Conservation (phyloP, 2,888 invertebrate species). For the Tethea ocularis region DNA sequence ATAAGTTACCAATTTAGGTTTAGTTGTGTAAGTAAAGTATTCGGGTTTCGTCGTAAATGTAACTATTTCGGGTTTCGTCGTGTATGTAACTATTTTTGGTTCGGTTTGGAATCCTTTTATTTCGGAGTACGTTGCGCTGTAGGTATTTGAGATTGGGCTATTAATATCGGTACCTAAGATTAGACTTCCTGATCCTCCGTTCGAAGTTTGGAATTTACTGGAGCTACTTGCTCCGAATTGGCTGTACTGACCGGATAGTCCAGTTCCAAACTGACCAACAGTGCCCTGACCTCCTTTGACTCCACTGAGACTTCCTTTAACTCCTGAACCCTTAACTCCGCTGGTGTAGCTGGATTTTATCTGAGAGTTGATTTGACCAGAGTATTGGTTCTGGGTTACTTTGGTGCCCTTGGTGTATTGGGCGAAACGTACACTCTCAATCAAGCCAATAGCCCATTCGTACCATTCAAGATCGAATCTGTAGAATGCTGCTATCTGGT, state of each 20-base stretch:
- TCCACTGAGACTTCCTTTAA: slow-evolving; percentile 17
- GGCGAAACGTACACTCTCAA: slow-evolving; percentile 67
- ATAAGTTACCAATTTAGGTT: slow-evolving; percentile 54
- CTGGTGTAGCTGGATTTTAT: slow-evolving; percentile 32
- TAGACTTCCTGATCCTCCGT: slow-evolving; percentile 24
- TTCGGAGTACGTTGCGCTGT: slow-evolving; percentile 63
- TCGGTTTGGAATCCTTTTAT: slow-evolving; percentile 70
- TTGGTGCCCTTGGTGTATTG: slow-evolving; percentile 54
- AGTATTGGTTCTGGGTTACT: slow-evolving; percentile 44
- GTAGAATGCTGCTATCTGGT: slow-evolving; percentile 84
- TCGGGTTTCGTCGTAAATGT: slow-evolving; percentile 65
- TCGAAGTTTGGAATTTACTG: slow-evolving; percentile 41
- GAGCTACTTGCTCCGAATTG: slow-evolving; percentile 34
- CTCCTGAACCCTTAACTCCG: slow-evolving; percentile 35
- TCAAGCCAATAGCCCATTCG: slow-evolving; percentile 74
- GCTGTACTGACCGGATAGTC: slow-evolving; percentile 38
- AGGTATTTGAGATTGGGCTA: slow-evolving; percentile 62
- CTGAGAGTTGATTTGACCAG: slow-evolving; percentile 44
- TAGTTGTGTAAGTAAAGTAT: slow-evolving; percentile 61
- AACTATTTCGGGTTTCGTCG: slow-evolving; percentile 63
- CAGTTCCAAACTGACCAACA: slow-evolving; percentile 21
- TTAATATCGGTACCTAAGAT: slow-evolving; percentile 53
- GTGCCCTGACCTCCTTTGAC: slow-evolving; percentile 16
- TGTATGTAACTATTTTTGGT: slow-evolving; percentile 58
- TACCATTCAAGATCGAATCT: slow-evolving; percentile 86